phyloP scores from a whole-genome alignment of 2,113 vertebrate genomes.

The Madoqua kirkii region DNA sequence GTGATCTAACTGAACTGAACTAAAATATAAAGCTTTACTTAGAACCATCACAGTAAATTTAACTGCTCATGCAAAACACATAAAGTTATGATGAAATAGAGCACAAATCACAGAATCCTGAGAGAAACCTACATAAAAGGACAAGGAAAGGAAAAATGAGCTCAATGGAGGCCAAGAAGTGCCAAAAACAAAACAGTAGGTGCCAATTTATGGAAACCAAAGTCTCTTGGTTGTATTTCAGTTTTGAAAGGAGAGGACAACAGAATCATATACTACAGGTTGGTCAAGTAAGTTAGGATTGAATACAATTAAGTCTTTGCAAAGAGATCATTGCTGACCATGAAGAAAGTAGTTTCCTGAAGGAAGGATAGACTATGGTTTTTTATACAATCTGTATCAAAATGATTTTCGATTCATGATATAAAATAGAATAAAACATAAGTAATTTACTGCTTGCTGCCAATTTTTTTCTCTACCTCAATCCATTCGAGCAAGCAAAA shows the following conservation, averaged over 20 bases:
- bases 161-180: neutral
- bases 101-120: neutral
- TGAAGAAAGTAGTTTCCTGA: neutral
- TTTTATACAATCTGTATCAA: neutral
- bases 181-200: neutral
- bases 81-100: neutral
- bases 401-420: conserved; percentile 23
- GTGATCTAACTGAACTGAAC: too few relatives aligned
- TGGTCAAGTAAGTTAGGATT: neutral
- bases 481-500: conserved; percentile 31
- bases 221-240: neutral
- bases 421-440: conserved; percentile 40
- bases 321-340: neutral
- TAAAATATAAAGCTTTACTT: neutral
- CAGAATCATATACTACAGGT: neutral
- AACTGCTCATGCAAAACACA: neutral
- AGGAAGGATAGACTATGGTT: neutral
- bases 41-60: neutral
- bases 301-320: neutral
- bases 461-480: conserved; percentile 7
- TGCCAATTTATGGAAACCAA: neutral
- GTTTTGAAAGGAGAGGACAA: neutral
- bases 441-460: conserved; percentile 28
- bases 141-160: neutral
- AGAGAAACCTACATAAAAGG: neutral